These are phyloP conservation scores for Meloidogyne hapla DNA, from an alignment of 1,140 invertebrate species.

Conservation along the genomic window DNA sequence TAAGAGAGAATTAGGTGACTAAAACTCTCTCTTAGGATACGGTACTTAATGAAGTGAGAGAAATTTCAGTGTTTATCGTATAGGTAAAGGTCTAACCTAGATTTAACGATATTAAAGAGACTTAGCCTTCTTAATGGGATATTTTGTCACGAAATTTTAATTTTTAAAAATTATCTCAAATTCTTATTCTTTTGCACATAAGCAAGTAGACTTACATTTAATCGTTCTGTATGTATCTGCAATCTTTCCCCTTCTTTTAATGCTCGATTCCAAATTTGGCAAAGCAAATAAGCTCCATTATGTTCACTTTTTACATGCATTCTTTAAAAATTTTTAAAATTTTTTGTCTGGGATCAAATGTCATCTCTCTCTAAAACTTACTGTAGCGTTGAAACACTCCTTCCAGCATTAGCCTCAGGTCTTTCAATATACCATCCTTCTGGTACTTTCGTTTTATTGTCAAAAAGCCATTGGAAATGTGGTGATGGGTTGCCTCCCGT, in stretches of 20 bases:
- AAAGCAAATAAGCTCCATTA: slow-evolving; percentile 43
- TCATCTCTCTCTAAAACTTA: not conserved
- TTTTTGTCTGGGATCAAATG: not conserved
- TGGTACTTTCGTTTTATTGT: slow-evolving; percentile 41
- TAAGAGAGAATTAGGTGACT: too few relatives aligned
- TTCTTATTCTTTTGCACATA: too few relatives aligned
- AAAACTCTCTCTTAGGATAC: too few relatives aligned
- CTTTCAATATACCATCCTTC: slow-evolving; percentile 36
- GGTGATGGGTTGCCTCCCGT: slow-evolving; percentile 40
- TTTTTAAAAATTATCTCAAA: too few relatives aligned
- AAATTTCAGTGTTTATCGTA: too few relatives aligned
- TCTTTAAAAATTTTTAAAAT: not conserved
- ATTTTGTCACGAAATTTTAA: too few relatives aligned
- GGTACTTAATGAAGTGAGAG: too few relatives aligned
- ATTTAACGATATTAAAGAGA: too few relatives aligned
- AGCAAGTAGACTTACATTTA: slow-evolving; percentile 34
- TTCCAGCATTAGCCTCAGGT: slow-evolving; percentile 21
- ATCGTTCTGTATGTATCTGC: slow-evolving; percentile 25
- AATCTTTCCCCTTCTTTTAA: slow-evolving; percentile 30
- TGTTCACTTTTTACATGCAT: slow-evolving; percentile 39
- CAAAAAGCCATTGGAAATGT: slow-evolving; percentile 43
- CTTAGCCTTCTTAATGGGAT: too few relatives aligned
- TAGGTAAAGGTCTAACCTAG: too few relatives aligned
- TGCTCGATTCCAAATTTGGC: slow-evolving; percentile 49
- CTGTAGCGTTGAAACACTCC: slow-evolving; percentile 27